A percentile compares a stretch with the other conserved stretches of the same genome.
These are phyloP conservation scores for Drosophila cognata DNA, from an alignment of 2,888 invertebrate genomes.

Conservation along the genomic window DNA sequence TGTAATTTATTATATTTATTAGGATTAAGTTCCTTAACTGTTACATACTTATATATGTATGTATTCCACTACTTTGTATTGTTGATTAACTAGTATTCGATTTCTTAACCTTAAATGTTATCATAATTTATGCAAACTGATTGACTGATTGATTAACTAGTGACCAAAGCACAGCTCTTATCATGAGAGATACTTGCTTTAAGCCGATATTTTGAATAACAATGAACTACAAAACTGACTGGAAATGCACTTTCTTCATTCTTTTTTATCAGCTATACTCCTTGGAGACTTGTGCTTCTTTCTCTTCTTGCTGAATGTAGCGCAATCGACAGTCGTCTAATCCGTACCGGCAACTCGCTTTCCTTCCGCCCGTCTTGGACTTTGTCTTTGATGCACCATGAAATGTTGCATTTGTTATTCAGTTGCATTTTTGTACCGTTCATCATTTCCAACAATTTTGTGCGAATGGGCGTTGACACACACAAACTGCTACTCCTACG, in stretches of 20 bases:
- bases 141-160: background rate
- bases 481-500: constrained; percentile 50
- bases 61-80: background rate
- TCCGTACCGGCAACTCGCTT: constrained; percentile 25
- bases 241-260: background rate
- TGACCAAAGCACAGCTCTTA: background rate
- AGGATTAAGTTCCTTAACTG: background rate
- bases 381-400: constrained; percentile 61
- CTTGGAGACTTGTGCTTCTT: background rate
- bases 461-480: constrained; percentile 56
- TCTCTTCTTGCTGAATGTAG: constrained; percentile 14
- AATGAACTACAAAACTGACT: background rate
- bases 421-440: constrained; percentile 24
- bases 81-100: background rate
- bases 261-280: background rate
- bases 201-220: too few relatives aligned
- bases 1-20: background rate
- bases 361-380: constrained; percentile 18
- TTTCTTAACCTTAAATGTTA: background rate
- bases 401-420: constrained; percentile 62
- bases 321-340: constrained; percentile 16
- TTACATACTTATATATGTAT: background rate
- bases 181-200: background rate
- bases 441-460: constrained; percentile 47
- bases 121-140: background rate